Evolutionary conservation across 2,888 invertebrate genomes (phyloP).

Genomic region (Thysanoteuthis rhombus): DNA sequence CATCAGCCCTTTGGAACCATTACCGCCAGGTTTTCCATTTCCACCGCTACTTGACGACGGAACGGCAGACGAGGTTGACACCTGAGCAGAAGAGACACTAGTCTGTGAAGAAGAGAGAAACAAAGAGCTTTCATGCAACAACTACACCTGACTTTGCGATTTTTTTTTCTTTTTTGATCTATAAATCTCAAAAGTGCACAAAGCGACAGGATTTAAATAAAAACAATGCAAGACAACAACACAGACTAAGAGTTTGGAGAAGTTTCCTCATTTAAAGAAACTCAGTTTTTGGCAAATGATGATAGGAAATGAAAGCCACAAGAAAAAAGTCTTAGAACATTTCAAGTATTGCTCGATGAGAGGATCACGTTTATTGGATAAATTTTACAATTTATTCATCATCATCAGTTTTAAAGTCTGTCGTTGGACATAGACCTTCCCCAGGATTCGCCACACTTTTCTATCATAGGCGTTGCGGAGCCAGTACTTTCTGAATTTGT

Average conservation of each 20-base stretch:
- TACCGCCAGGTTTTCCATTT: conserved; percentile 22
- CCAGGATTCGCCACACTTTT: too few relatives aligned
- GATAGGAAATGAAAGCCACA: too few relatives aligned
- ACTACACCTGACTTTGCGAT: not conserved
- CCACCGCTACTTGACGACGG: conserved; percentile 29
- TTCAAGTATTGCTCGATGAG: too few relatives aligned
- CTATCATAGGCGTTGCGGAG: too few relatives aligned
- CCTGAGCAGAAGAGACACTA: conserved; percentile 32
- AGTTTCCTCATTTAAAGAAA: too few relatives aligned
- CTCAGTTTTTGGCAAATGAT: too few relatives aligned
- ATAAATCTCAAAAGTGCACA: not conserved
- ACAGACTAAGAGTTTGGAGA: not conserved
- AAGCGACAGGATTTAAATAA: not conserved
- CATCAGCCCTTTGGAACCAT: conserved; percentile 15
- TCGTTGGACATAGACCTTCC: too few relatives aligned
- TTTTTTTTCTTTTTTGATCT: not conserved
- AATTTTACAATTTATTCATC: too few relatives aligned
- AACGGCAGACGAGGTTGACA: conserved; percentile 31
- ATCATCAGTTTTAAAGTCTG: too few relatives aligned
- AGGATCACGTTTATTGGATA: too few relatives aligned
- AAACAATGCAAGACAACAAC: not conserved
- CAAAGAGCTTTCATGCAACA: not conserved
- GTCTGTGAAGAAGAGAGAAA: conserved; percentile 19
- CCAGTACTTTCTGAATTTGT: too few relatives aligned
- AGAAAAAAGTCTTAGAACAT: too few relatives aligned